phyloP scores from a whole-genome alignment of 2,888 invertebrate genomes.

The Lasioglossum morio region DNA sequence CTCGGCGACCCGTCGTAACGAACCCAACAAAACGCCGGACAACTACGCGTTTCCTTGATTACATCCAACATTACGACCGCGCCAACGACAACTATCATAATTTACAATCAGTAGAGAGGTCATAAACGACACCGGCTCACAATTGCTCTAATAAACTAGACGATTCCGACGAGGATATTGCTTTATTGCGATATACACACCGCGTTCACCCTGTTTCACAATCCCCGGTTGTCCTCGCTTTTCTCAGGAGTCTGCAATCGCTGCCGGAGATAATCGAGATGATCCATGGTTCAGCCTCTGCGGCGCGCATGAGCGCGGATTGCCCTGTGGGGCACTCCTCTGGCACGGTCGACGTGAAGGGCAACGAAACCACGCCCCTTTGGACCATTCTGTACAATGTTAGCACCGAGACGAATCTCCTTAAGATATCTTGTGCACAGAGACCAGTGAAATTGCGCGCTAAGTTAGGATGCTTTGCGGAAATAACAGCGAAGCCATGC shows the following conservation, averaged over 20 bases:
- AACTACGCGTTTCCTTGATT: constrained; percentile 30
- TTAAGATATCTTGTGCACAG: neutral
- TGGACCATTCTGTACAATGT: neutral
- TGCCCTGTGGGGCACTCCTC: neutral
- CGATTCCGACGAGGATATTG: constrained; percentile 6
- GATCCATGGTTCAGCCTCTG: neutral
- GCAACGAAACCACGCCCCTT: neutral
- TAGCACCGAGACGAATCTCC: neutral
- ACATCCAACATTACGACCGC: constrained; percentile 7
- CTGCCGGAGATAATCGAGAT: neutral
- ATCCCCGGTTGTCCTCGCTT: neutral
- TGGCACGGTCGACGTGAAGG: neutral
- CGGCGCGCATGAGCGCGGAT: neutral
- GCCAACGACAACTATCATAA: constrained; percentile 52
- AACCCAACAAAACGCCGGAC: neutral
- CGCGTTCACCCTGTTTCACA: neutral
- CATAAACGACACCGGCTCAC: constrained; percentile 58
- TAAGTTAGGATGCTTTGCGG: neutral
- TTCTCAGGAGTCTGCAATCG: neutral
- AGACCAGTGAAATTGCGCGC: neutral
- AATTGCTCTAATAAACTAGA: constrained; percentile 68
- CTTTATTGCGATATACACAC: constrained; percentile 24
- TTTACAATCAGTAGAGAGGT: constrained; percentile 67
- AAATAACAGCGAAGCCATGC: neutral
- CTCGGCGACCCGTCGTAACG: neutral